Percentiles rank a stretch among this genome's conserved stretches.
Evolutionary conservation across 2,113 vertebrate species (phyloP).

Genomic region (Prionailurus bengalensis): DNA sequence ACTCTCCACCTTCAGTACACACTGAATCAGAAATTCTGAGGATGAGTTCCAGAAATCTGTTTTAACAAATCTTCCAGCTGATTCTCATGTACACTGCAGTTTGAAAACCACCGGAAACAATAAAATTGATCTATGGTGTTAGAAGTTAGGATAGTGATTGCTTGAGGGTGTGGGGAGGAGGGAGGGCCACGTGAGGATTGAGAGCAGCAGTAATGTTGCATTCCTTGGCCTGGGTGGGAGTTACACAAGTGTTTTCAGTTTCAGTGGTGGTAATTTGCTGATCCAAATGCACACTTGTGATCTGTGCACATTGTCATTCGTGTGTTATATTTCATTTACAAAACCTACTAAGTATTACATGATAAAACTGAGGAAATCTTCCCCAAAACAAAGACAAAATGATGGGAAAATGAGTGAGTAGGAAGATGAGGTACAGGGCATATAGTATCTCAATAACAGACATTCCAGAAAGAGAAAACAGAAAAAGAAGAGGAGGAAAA

Average conservation of each 20-base stretch:
- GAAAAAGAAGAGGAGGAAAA: neutral
- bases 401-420: neutral
- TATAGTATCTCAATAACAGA: neutral
- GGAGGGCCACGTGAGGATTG: neutral
- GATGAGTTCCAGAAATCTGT: neutral
- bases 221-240: neutral
- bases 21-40: neutral
- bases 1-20: neutral
- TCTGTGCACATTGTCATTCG: neutral
- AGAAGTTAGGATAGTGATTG: neutral
- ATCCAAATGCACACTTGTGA: neutral
- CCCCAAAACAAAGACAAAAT: neutral
- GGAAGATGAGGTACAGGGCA: neutral
- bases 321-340: neutral
- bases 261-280: neutral
- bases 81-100: neutral
- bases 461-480: neutral
- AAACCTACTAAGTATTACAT: neutral
- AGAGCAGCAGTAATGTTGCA: neutral
- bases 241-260: neutral
- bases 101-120: neutral
- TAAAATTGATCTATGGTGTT: neutral
- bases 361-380: constrained; percentile 33
- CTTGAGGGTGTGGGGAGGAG: neutral
- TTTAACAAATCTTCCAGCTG: neutral